Percentiles rank a stretch among this genome's conserved stretches.
Evolutionary conservation across 2,113 vertebrate species (phyloP).

Genomic region (Urocolius indicus): DNA sequence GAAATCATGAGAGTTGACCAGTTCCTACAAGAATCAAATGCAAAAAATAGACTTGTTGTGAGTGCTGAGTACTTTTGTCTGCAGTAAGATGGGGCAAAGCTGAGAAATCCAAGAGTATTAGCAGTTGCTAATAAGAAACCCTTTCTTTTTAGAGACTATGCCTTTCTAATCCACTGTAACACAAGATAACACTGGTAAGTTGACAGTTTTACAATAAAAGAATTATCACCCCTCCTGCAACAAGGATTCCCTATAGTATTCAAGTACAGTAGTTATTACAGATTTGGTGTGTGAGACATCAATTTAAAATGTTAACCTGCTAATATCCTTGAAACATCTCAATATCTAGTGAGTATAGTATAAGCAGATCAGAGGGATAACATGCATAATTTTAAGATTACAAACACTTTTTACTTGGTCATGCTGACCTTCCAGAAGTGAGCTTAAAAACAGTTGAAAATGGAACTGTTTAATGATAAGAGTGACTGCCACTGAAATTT

Average conservation of each 20-base stretch:
- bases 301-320: neutral
- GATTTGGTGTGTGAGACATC: neutral
- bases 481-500: conserved; percentile 1
- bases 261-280: neutral
- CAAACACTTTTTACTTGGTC: conserved; percentile 13
- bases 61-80: neutral
- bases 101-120: neutral
- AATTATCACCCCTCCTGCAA: neutral
- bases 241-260: neutral
- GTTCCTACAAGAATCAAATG: neutral
- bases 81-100: neutral
- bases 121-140: neutral
- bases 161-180: neutral
- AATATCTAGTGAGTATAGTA: neutral
- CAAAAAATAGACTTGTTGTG: neutral
- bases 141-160: neutral
- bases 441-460: conserved; percentile 28
- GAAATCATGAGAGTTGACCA: accelerated
- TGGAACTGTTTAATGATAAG: conserved; percentile 3
- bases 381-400: neutral
- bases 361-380: neutral
- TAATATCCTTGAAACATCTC: neutral
- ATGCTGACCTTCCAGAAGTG: neutral
- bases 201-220: neutral
- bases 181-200: neutral